phyloP scores from a whole-genome alignment of 2,888 invertebrate genomes.

The Galeruca laticollis region DNA sequence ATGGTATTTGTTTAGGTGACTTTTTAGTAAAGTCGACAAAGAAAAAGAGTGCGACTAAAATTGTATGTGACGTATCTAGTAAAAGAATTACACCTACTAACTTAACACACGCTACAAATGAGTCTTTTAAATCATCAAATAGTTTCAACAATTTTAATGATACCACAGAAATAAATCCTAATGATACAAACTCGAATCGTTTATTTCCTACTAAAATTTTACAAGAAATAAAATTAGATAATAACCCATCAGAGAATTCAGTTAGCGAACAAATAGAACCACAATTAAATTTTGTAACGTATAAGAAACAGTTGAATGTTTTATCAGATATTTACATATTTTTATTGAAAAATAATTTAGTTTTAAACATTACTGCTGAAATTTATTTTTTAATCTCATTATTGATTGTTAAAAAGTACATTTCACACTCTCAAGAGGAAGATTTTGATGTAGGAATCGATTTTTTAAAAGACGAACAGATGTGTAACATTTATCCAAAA shows the following conservation, averaged over 20 bases:
- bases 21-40: constrained; percentile 58
- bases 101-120: constrained; percentile 55
- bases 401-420: constrained; percentile 69
- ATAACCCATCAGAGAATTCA: not conserved
- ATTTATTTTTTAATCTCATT: constrained; percentile 78
- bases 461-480: constrained; percentile 39
- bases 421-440: constrained; percentile 40
- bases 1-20: constrained; percentile 60
- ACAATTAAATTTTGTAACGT: constrained; percentile 67
- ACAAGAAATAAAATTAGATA: constrained; percentile 30
- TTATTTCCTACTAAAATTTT: constrained; percentile 46
- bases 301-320: constrained; percentile 69
- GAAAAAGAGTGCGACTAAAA: constrained; percentile 51
- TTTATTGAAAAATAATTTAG: constrained; percentile 72
- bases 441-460: constrained; percentile 37
- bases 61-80: constrained; percentile 38
- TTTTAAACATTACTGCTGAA: constrained; percentile 76
- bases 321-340: constrained; percentile 72
- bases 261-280: constrained; percentile 63
- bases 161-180: constrained; percentile 42
- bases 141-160: constrained; percentile 56
- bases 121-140: constrained; percentile 53
- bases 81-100: constrained; percentile 70
- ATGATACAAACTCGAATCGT: constrained; percentile 45
- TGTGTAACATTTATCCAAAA: constrained; percentile 19